Evolutionary conservation across 2,113 vertebrate genomes (phyloP), one percentile per base, ranked within the genome.

Genomic region (Malurus elegans): DNA sequence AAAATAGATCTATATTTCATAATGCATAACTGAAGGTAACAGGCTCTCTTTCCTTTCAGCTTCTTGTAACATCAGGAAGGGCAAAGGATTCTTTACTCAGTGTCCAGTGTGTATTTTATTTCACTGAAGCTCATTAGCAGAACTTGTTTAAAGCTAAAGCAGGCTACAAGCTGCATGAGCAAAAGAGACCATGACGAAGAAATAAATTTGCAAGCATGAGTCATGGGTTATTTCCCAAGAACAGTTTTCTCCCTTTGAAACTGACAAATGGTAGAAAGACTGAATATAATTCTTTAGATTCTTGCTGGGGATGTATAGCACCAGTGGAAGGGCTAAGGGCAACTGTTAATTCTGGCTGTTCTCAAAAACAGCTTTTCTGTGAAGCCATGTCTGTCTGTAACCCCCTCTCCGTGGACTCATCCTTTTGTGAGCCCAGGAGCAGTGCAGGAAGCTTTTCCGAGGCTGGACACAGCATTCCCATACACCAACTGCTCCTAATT

Each of bases 221-320:
- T 95, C 72, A 92, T 65, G 32, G 29, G 45, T 90, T 88, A 32
- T 83, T 92, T 83, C 50, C 50, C 45, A 58, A 72, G 25, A 92
- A 79, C 18, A 50, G 14, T 69, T 90, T 94, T 94, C 31, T 82
- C 17, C 19, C 4, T 3, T 67, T 2, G 0, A 92, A 95, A 73
- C 12, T 45, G 54, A 24, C n/a, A 90, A 92, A 73, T 29, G 20
- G 25, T 72, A 66, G 75, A 54, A 73, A 78, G 32, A 70, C 42
- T 73, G 32, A 86, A 65, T 75, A 23, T 50, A 44, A 51, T 82
- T 54, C 13, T 79, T 87, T 23, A 67, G 32, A 42, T 25, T 90
- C 34, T 74, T 45, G 2, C 28, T 1, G 0, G 28, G 36, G 19
- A 38, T 57, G 25, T 38, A 40, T 53, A 74, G 32, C 45, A 42